Evolutionary conservation across 2,113 vertebrate species (phyloP).

Genomic region (Sinocyclocheilus grahami): DNA sequence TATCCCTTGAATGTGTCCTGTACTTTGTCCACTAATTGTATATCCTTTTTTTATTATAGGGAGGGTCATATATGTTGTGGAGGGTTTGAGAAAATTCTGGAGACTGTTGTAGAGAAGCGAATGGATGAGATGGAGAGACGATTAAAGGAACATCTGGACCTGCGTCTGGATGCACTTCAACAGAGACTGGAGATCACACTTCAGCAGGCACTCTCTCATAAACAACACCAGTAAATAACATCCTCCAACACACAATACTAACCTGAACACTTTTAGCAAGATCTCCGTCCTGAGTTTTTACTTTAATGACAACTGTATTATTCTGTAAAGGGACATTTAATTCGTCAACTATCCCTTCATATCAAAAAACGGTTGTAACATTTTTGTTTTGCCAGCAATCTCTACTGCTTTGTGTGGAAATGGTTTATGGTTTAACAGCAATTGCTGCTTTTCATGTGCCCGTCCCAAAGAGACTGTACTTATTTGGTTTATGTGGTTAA

Average conservation of each 20-base stretch:
- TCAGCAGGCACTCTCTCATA: constrained; percentile 46
- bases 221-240: constrained; percentile 4
- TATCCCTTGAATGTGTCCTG: not conserved
- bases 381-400: not conserved
- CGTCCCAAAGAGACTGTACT: not conserved
- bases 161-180: constrained; percentile 75
- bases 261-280: not conserved
- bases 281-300: not conserved
- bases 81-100: constrained; percentile 64
- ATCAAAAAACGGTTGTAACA: not conserved
- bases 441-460: not conserved
- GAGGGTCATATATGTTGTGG: constrained; percentile 53
- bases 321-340: not conserved
- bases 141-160: constrained; percentile 76
- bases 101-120: constrained; percentile 65
- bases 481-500: not conserved
- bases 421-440: not conserved
- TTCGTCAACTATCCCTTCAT: not conserved
- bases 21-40: not conserved
- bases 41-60: constrained; percentile 28
- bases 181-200: constrained; percentile 70
- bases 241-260: not conserved
- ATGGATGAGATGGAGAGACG: constrained; percentile 76
- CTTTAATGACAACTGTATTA: not conserved
- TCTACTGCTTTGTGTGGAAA: not conserved